Conservation (phyloP, 2,113 vertebrate genomes). For the Herpailurus yagouaroundi region DNA sequence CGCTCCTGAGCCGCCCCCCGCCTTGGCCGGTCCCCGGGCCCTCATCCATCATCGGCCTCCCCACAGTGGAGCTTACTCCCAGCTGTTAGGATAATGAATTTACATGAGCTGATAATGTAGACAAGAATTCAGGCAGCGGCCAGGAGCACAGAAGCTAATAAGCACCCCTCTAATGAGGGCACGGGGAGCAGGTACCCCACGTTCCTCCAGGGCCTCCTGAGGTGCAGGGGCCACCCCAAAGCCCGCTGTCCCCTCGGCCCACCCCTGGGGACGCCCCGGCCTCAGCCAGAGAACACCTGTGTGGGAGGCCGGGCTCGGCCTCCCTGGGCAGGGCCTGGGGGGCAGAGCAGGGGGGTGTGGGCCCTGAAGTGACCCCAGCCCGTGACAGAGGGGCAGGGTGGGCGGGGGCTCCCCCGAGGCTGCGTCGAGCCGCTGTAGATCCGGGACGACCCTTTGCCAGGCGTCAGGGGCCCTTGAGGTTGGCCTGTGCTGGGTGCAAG, state of each 20-base stretch:
- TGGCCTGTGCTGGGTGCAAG: not conserved
- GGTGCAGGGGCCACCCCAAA: slow-evolving; percentile 55
- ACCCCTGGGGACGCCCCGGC: not conserved
- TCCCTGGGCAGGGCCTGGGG: not conserved
- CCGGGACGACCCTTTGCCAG: not conserved
- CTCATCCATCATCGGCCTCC: slow-evolving; percentile 59
- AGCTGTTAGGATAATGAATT: slow-evolving; percentile 85
- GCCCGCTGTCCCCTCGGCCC: not conserved
- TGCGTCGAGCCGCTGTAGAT: accelerated
- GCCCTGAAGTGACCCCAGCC: not conserved
- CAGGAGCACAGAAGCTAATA: slow-evolving; percentile 81
- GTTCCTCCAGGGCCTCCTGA: slow-evolving; percentile 55
- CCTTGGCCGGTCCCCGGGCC: not conserved
- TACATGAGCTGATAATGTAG: slow-evolving; percentile 81
- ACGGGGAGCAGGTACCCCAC: slow-evolving; percentile 47
- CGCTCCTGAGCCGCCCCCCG: not conserved
- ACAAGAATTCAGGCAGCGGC: slow-evolving; percentile 78
- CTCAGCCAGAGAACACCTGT: not conserved
- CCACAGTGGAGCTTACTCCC: slow-evolving; percentile 64
- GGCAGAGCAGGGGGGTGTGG: not conserved
- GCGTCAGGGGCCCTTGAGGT: not conserved
- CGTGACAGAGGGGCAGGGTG: not conserved
- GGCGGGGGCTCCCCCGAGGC: not conserved
- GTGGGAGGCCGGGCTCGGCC: accelerated
- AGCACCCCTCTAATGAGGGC: slow-evolving; percentile 81